phyloP scores from a whole-genome alignment of 2,797 vertebrate species.

The Rhinoraja longicauda region DNA sequence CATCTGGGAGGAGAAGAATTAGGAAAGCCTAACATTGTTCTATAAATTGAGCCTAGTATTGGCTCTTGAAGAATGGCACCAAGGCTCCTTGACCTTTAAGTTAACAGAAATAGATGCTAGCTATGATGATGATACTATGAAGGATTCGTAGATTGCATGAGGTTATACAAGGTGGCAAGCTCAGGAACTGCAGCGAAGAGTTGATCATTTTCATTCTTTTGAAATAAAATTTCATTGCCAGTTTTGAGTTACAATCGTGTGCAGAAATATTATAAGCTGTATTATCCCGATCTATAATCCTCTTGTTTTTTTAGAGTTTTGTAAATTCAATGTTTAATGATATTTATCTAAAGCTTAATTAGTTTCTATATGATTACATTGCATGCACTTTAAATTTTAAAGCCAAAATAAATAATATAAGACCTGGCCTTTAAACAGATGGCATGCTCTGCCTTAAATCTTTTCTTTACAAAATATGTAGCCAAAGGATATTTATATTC shows the following conservation, averaged over 20 bases:
- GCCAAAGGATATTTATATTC: conserved; percentile 36
- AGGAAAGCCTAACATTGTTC: neutral
- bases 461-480: conserved; percentile 29
- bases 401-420: conserved; percentile 34
- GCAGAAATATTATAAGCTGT: neutral
- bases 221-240: neutral
- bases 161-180: neutral
- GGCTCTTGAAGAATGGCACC: too few species aligned
- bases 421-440: conserved; percentile 26
- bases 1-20: neutral
- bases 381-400: conserved; percentile 33
- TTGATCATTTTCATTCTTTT: neutral
- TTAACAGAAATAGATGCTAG: neutral
- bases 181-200: neutral
- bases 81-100: neutral
- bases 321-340: conserved; percentile 26
- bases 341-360: conserved; percentile 33
- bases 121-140: neutral
- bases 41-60: neutral
- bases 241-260: neutral
- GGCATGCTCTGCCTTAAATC: conserved; percentile 34
- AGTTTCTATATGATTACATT: conserved; percentile 23
- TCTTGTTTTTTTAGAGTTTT: conserved; percentile 2
- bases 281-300: conserved; percentile 1
- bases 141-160: neutral